These are phyloP conservation scores for Lithosia quadra DNA, from an alignment of 2,888 invertebrate genomes.

Conservation along the genomic window DNA sequence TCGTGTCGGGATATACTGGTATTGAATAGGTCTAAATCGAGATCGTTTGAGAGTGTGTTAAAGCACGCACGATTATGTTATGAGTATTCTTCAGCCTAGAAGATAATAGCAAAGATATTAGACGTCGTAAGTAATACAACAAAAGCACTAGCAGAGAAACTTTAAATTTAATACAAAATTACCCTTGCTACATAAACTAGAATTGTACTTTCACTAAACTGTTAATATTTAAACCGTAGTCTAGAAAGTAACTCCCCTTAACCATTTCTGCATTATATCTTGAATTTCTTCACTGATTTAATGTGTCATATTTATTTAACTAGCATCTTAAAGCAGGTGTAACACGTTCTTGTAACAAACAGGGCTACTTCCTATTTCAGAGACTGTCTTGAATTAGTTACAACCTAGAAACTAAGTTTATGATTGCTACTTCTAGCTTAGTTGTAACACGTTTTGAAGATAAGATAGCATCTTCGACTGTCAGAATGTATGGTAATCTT, in stretches of 20 bases:
- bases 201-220: constrained; percentile 20
- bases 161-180: constrained; percentile 21
- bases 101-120: neutral
- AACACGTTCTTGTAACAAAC: constrained; percentile 26
- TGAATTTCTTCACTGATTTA: constrained; percentile 27
- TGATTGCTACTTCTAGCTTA: constrained; percentile 20
- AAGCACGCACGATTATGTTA: too few relatives aligned
- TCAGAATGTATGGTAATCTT: constrained; percentile 13
- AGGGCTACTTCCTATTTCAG: constrained; percentile 18
- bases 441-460: constrained; percentile 23
- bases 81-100: neutral
- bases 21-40: too few relatives aligned
- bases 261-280: constrained; percentile 19
- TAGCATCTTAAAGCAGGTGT: constrained; percentile 20
- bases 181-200: constrained; percentile 17
- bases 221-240: constrained; percentile 16
- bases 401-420: constrained; percentile 23
- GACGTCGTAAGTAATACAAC: neutral
- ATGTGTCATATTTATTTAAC: constrained; percentile 31
- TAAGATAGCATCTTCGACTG: constrained; percentile 21
- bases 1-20: too few relatives aligned
- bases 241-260: constrained; percentile 23
- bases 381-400: constrained; percentile 25
- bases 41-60: too few relatives aligned
- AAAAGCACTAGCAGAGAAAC: neutral